These are phyloP conservation scores for Pseudococcus longispinus DNA, from an alignment of 2,888 invertebrate species.

Conservation along the genomic window DNA sequence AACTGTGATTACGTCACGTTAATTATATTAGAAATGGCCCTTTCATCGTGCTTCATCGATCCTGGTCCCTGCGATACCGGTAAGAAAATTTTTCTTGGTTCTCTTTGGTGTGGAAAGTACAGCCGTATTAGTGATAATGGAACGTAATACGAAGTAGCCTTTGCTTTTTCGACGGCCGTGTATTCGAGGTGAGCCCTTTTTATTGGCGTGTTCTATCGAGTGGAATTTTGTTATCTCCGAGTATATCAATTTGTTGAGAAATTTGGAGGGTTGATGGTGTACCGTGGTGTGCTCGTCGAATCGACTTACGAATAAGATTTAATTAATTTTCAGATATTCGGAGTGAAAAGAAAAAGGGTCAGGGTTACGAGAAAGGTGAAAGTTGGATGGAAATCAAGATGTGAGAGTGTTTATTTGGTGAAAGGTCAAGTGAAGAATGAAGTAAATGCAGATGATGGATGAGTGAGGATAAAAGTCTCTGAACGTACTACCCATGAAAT, in stretches of 20 bases:
- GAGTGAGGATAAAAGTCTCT: no score
- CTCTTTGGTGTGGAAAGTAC: not conserved
- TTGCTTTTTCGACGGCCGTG: not conserved
- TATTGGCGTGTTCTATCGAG: not conserved
- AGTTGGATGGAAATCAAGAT: no score
- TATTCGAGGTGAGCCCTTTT: not conserved
- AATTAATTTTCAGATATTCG: no score
- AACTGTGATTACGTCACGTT: not conserved
- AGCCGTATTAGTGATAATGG: not conserved
- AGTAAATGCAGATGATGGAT: no score
- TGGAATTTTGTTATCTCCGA: not conserved
- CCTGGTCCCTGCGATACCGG: not conserved
- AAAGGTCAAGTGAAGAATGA: no score
- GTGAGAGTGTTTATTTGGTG: no score
- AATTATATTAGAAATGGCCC: not conserved
- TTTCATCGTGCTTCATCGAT: conserved; percentile 4
- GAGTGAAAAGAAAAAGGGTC: no score
- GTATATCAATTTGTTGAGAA: not conserved
- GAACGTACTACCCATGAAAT: no score
- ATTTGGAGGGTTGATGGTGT: no score
- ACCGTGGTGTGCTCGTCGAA: no score
- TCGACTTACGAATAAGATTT: no score
- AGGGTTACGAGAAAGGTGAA: no score
- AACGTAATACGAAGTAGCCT: not conserved
- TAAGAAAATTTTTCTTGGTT: conserved; percentile 1